Evolutionary conservation across 2,113 vertebrate genomes (phyloP).

Genomic region (Gymnorhina tibicen): DNA sequence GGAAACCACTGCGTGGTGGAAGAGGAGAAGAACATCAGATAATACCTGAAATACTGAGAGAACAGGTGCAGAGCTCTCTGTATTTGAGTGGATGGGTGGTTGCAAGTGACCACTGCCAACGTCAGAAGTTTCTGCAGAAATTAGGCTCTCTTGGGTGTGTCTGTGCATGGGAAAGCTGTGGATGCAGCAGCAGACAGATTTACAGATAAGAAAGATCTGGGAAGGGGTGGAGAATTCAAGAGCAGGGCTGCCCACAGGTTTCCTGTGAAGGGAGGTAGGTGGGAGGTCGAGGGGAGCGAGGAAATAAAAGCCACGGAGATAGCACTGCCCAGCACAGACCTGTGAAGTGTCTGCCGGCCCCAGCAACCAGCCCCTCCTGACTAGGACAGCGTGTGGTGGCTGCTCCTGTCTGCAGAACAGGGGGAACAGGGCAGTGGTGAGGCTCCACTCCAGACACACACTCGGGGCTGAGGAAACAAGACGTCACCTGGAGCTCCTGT

Average conservation of each 20-base stretch:
- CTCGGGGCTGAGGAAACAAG: not conserved
- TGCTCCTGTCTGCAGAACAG: not conserved
- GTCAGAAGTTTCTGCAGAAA: not conserved
- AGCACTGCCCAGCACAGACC: not conserved
- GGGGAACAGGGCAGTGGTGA: not conserved
- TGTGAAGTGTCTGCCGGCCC: not conserved
- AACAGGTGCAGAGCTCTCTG: not conserved
- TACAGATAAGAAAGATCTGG: not conserved
- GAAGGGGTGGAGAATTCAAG: not conserved
- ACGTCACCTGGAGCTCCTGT: rapidly evolving
- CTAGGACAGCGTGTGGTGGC: not conserved
- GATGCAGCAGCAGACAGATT: not conserved
- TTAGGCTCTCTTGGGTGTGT: not conserved
- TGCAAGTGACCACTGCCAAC: not conserved
- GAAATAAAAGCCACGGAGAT: not conserved
- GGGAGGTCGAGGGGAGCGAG: not conserved
- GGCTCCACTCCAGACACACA: not conserved
- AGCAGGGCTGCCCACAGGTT: not conserved
- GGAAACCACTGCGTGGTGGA: not conserved
- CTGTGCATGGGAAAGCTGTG: not conserved
- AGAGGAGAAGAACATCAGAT: not conserved
- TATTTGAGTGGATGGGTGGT: not conserved
- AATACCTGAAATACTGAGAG: not conserved
- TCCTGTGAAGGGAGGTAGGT: not conserved
- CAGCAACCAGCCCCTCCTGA: not conserved